Conservation (phyloP, 1,140 invertebrate genomes). For the Spodoptera frugiperda region DNA sequence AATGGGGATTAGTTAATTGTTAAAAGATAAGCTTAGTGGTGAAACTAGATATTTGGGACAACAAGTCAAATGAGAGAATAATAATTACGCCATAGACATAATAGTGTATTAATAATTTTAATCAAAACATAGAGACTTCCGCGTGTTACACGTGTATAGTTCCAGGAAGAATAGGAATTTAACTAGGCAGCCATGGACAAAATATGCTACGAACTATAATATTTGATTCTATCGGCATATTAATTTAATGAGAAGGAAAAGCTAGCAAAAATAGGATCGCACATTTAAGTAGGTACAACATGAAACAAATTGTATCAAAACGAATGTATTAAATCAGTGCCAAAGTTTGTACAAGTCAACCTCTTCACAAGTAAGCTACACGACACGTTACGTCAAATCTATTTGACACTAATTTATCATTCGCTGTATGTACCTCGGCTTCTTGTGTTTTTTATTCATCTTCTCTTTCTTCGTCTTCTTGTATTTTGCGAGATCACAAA, state of each 20-base stretch:
- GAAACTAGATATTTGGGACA: background rate
- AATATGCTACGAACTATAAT: too few species aligned
- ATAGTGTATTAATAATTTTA: too few species aligned
- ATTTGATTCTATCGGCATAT: too few species aligned
- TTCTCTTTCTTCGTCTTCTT: slow-evolving; percentile 24
- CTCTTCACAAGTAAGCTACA: slow-evolving; percentile 20
- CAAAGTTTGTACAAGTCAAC: slow-evolving; percentile 10
- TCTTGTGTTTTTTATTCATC: slow-evolving; percentile 29
- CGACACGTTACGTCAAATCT: slow-evolving; percentile 33
- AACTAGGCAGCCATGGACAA: too few species aligned
- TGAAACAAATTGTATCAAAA: background rate
- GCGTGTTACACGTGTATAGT: too few species aligned
- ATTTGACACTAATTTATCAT: slow-evolving; percentile 31
- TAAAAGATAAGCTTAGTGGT: background rate
- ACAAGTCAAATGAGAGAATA: background rate
- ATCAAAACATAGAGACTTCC: too few species aligned
- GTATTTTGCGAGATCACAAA: slow-evolving; percentile 2
- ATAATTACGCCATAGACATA: too few species aligned
- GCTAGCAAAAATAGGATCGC: background rate
- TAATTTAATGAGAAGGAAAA: background rate
- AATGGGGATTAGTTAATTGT: slow-evolving; percentile 29
- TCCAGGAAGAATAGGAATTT: too few species aligned
- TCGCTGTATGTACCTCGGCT: slow-evolving; percentile 9
- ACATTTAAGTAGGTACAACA: background rate
- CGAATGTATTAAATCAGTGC: slow-evolving; percentile 1